Evolutionary conservation across 2,888 invertebrate species (phyloP), one percentile per base, ranked within the genome.

Genomic region (Calliphora vomitoria): DNA sequence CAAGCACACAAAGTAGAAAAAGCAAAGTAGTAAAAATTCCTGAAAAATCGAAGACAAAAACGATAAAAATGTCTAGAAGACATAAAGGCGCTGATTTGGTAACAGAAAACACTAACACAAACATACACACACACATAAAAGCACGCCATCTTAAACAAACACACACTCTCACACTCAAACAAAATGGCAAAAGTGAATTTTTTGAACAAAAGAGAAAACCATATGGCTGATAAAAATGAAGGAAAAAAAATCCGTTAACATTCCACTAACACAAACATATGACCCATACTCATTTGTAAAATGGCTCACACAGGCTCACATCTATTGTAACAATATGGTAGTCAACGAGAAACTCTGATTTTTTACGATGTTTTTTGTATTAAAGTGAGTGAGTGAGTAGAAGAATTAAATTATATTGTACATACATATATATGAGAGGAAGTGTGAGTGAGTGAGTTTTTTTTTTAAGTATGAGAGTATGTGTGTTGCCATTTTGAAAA

Each of bases 1-100:
- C 89, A 80, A 83, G 88, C 89, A 89, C 58, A 35, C 50, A 25
- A 41, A 31, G 41, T 75, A 89, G 82, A 81, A 80, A 87, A 89
- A 87, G 88, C 83, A 90, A 85, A 68, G 86, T 74, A 78, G 50
- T 83, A 62, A 82, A 86, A 68, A 82, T 80, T 83, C 75, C 47
- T 86, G 8, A 64, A 89, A 91, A 92, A 92, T 92, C 92, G 91
- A 92, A 92, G 91, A 92, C 91, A 91, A 88, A 90, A 92, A 91
- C 92, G 91, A 93, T 93, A 93, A 93, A 93, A 93, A 92, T 93
- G 93, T 93, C 92, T 92, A 91, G 92, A 91, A 91, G 92, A 92
- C 69, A 88, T 83, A 79, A 86, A 82, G 82, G 84, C 84, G 87
- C 87, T 87, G 87, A 87, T 87, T 87, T 82, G 62, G 79, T 68